A percentile compares a stretch with the other conserved stretches of the same genome.
phyloP scores from a whole-genome alignment of 1,140 invertebrate genomes.

The Diabrotica undecimpunctata region DNA sequence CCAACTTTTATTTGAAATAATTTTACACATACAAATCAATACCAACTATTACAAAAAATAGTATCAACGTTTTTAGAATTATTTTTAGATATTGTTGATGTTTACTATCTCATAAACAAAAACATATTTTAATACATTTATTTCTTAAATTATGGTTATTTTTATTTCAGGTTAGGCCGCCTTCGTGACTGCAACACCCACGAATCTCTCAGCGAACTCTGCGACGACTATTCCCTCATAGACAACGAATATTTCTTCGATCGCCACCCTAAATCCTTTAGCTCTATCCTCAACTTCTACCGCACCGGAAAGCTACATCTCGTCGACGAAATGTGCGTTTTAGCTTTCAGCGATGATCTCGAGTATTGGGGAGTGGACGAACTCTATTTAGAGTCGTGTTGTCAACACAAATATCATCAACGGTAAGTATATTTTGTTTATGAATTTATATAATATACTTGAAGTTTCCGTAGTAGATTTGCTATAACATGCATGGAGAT shows the following conservation, averaged over 20 bases:
- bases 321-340: slow-evolving; percentile 98
- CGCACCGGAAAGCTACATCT: slow-evolving; percentile 95
- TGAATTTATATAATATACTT: too few species aligned
- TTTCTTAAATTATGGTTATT: too few species aligned
- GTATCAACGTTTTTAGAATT: too few species aligned
- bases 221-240: slow-evolving; percentile 94
- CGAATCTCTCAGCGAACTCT: slow-evolving; percentile 91
- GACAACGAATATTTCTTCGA: slow-evolving; percentile 99
- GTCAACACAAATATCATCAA: slow-evolving; percentile 98
- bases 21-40: too few species aligned
- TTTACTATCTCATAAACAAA: too few species aligned
- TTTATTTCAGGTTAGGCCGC: slow-evolving; percentile 74
- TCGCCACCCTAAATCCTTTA: slow-evolving; percentile 95
- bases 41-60: too few species aligned
- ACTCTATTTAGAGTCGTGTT: slow-evolving; percentile 95
- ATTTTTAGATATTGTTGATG: too few species aligned
- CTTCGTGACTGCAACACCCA: slow-evolving; percentile 93
- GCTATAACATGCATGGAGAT: too few species aligned
- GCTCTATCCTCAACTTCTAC: slow-evolving; percentile 97
- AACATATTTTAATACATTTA: too few species aligned
- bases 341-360: slow-evolving; percentile 96
- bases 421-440: too few species aligned
- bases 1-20: too few species aligned
- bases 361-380: slow-evolving; percentile 97
- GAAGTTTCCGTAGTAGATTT: too few species aligned